Conservation (phyloP, 2,888 invertebrate genomes). For the Parasteatoda lunata region DNA sequence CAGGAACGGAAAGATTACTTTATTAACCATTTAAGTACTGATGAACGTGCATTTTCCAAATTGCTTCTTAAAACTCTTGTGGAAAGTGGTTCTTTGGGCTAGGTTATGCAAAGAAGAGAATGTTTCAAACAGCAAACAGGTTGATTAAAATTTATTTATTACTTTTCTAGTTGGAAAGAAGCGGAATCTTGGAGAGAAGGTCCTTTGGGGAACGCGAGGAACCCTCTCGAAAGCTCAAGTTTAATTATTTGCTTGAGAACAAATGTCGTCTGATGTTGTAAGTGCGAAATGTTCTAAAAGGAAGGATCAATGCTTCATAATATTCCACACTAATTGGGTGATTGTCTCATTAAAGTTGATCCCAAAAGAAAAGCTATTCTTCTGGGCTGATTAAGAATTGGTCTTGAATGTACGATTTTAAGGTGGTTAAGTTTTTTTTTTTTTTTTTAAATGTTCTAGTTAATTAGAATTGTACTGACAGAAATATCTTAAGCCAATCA, state of each 20-base stretch:
- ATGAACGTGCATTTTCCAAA: constrained; percentile 42
- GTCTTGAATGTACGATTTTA: too few relatives aligned
- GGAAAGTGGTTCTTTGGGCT: constrained; percentile 20
- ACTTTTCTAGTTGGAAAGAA: not conserved
- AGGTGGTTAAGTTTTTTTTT: too few relatives aligned
- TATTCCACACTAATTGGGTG: not conserved
- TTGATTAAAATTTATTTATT: constrained; percentile 60
- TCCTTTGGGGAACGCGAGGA: not conserved
- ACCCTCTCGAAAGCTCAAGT: not conserved
- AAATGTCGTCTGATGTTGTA: not conserved
- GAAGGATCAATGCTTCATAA: too few relatives aligned
- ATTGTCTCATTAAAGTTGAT: not conserved
- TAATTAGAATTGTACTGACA: too few relatives aligned
- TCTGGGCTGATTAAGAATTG: too few relatives aligned
- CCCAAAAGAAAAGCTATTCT: too few relatives aligned
- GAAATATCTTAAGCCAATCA: too few relatives aligned
- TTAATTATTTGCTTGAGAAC: not conserved
- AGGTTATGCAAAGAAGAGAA: not conserved
- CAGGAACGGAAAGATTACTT: constrained; percentile 39
- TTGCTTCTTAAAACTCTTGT: constrained; percentile 34
- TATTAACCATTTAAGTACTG: constrained; percentile 53
- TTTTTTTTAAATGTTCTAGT: too few relatives aligned
- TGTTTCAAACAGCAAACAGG: not conserved
- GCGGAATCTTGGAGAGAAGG: not conserved
- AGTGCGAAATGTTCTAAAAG: not conserved